Evolutionary conservation across 2,797 vertebrate genomes (phyloP), one percentile per base, ranked within the genome.

Genomic region (Urocyon cinereoargenteus): DNA sequence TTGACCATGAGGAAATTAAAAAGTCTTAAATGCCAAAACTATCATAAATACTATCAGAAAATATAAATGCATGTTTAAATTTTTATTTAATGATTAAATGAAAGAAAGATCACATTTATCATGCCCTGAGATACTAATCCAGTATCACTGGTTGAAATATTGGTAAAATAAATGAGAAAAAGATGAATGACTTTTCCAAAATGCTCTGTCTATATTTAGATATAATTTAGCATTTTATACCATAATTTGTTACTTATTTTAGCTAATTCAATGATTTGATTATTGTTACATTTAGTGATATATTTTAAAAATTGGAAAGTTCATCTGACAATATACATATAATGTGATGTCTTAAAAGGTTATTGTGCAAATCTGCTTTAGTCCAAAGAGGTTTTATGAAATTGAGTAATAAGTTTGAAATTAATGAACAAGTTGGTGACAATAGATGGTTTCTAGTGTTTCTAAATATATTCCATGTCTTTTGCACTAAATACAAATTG

Each of bases 1-100:
- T 77, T 85, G 73, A 94, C 62, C 77, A 36, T 40, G n/a, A 93
- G 86, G 89, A 97, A 97, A 93, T 97, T 88, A 96, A 92, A 96
- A 94, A 88, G 55, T 34, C 57, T 86, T 5, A 6, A 77, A 79
- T 62, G 84, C 66, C 59, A 51, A 78, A 93, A 81, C 61, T 70
- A 64, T 92, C 91, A 79, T 86, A 88, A 97, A 93, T 93, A 64
- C 3, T 28, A 77, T 49, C 45, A 93, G 86, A 87, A 96, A 97
- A 70, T 90, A 83, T 31, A 96, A 93, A 86, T 78, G 87, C 51
- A 26, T 19, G 53, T 96, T 94, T 70, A 87, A 86, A 88, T 83
- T 96, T 95, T 93, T 90, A 90, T 96, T 73, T 90, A 82, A 79
- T 24, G 66, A 40, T 70, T 57, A 77, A 85, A 26, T 57, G 21